phyloP scores from a whole-genome alignment of 2,888 invertebrate genomes.

The Hydropsyche betteni region DNA sequence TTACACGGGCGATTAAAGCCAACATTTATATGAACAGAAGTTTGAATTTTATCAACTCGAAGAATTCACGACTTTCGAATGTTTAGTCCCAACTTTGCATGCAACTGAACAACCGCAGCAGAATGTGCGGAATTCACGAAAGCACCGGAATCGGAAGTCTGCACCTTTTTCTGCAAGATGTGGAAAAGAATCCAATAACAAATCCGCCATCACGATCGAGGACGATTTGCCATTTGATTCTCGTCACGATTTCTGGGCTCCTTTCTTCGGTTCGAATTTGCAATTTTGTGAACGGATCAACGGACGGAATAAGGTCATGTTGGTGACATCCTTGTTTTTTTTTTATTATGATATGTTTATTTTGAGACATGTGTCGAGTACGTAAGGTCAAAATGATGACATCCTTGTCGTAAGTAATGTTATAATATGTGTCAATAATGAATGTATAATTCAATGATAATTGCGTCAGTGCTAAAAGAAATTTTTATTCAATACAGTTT shows the following conservation, averaged over 20 bases:
- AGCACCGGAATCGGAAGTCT: neutral
- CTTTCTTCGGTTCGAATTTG: constrained; percentile 24
- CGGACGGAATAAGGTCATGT: neutral
- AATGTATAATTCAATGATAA: too few relatives aligned
- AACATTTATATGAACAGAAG: too few relatives aligned
- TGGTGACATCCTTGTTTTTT: neutral
- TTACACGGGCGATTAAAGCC: too few relatives aligned
- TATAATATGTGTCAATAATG: too few relatives aligned
- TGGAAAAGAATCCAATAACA: neutral
- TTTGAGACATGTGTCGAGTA: too few relatives aligned
- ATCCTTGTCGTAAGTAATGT: too few relatives aligned
- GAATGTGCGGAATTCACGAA: neutral
- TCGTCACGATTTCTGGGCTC: constrained; percentile 3
- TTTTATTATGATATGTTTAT: neutral
- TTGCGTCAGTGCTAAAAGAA: too few relatives aligned
- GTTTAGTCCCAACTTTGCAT: too few relatives aligned
- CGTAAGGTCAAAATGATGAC: too few relatives aligned
- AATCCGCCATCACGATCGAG: neutral
- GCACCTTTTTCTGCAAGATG: neutral
- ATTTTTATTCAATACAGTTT: too few relatives aligned
- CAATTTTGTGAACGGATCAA: neutral
- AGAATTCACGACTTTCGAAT: too few relatives aligned
- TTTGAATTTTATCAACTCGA: too few relatives aligned
- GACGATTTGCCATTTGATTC: constrained; percentile 24
- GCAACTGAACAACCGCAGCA: neutral